phyloP scores from a whole-genome alignment of 2,797 vertebrate genomes.

The Nannoperca australis region DNA sequence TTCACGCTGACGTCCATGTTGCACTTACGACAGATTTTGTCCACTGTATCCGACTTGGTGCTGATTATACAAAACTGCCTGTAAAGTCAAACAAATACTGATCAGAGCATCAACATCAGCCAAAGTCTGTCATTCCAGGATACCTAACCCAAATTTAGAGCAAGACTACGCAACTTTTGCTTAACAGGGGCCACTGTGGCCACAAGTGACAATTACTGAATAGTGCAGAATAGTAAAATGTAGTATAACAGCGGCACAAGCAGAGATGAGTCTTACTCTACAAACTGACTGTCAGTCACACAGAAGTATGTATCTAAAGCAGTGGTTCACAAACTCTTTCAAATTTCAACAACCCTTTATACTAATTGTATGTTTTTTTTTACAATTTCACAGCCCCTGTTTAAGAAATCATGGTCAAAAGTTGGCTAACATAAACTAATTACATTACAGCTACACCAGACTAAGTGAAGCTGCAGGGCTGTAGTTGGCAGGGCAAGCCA shows the following conservation, averaged over 20 bases:
- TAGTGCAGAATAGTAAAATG: background rate
- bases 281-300: conserved; percentile 3
- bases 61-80: background rate
- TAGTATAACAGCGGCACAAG: background rate
- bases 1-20: background rate
- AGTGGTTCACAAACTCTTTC: conserved; percentile 11
- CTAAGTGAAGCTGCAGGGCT: no score
- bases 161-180: background rate
- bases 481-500: no score
- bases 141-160: background rate
- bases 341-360: background rate
- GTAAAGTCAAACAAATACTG: background rate
- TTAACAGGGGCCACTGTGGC: background rate
- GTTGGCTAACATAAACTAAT: no score
- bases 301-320: background rate
- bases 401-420: background rate
- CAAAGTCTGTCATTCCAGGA: background rate
- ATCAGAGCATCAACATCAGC: background rate
- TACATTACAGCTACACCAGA: no score
- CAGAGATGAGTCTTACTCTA: background rate
- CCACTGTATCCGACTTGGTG: background rate
- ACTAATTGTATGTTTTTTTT: background rate
- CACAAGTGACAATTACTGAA: conserved; percentile 1
- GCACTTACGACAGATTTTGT: background rate
- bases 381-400: background rate